Base-by-base conservation (phyloP, 2,888 invertebrate species). In the Mantis religiosa region DNA sequence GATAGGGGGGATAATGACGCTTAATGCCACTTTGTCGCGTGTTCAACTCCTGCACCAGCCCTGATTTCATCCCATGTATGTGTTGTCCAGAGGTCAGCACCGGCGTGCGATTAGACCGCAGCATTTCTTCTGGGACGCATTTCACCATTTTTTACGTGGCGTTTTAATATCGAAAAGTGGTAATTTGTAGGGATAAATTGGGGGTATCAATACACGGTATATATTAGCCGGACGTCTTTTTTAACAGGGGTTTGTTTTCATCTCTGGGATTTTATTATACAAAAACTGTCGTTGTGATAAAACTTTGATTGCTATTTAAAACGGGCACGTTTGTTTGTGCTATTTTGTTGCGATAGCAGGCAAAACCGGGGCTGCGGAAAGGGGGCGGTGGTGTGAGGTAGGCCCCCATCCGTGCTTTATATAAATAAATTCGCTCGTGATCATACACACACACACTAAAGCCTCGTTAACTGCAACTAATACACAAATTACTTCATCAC, bases 61-160 rank as follows among this genome's bases (percentile, higher is more conserved):
- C 87, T 87, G 87, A 87, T 87, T 87, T 87, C 82, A 87, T 82
- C 87, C 87, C 54, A 14, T 71, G 81, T 81, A 28, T 47, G 87
- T 34, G 87, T 28, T 82, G 47, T 85, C 86, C 41, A 85, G 83
- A 85, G 89, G 83, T 85, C 85, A 34, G 54, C 30, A 27, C 2
- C 12, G 54, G 47, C n/a, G 28, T 85, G 47, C 88, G 87, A 89
- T 89, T 89, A 89, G 83, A 87, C 89, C 83, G 83, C 54, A 71
- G 54, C 87, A 88, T 90, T 90, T 88, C 90, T 90, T 90, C 84
- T 86, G 90, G 89, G 90, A 90, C 90, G 86, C 90, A 90, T 89
- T 90, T 87, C 54, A 28, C 30, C n/a, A 82, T 87, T 87, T 86
- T 87, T 87, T 87, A 87, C 82, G 27, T 34, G 41, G 12, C 87